These are phyloP conservation scores for Choristoneura fumiferana DNA, from an alignment of 1,140 invertebrate genomes.

Conservation along the genomic window DNA sequence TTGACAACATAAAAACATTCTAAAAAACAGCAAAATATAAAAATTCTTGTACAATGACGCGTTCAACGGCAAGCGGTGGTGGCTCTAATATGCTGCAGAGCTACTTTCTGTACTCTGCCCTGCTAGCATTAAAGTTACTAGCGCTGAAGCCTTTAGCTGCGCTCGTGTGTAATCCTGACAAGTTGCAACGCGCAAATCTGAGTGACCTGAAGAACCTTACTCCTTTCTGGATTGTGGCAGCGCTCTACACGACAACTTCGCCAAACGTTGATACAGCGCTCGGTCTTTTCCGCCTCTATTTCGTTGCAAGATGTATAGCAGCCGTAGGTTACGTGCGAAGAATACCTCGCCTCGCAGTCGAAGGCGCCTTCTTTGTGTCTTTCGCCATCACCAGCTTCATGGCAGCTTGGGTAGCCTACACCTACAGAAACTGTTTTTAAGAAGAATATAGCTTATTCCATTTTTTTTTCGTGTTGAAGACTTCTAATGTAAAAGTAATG, in stretches of 20 bases:
- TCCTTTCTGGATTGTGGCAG: conserved; percentile 52
- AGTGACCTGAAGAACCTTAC: conserved; percentile 53
- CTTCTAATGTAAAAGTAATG: no score
- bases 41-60: neutral
- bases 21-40: neutral
- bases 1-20: neutral
- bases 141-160: conserved; percentile 39
- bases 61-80: neutral
- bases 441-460: neutral
- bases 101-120: conserved; percentile 49
- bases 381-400: conserved; percentile 45
- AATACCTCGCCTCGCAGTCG: conserved; percentile 28
- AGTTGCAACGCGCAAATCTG: conserved; percentile 42
- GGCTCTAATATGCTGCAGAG: conserved; percentile 32
- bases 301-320: conserved; percentile 35
- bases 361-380: conserved; percentile 42
- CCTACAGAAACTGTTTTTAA: conserved; percentile 41
- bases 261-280: conserved; percentile 36
- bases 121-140: conserved; percentile 46
- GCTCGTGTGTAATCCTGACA: conserved; percentile 39
- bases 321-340: conserved; percentile 34
- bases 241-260: conserved; percentile 48
- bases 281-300: conserved; percentile 35
- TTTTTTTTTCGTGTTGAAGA: no score
- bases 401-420: conserved; percentile 39